Evolutionary conservation across 1,140 invertebrate genomes (phyloP).

Genomic region (Platorchestia sp.): DNA sequence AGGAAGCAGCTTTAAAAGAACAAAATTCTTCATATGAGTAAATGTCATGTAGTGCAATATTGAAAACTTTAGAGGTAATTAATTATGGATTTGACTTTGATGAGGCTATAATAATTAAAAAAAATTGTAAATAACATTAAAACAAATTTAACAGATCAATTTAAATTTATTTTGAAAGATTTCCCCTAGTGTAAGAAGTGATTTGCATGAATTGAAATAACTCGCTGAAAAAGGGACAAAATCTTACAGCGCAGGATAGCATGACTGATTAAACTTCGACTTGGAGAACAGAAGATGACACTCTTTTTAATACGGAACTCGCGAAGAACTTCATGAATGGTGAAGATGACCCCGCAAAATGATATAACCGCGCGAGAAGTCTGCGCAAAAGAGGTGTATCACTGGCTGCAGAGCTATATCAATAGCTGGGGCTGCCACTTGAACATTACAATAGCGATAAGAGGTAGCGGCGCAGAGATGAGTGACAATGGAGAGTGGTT

Average conservation of each 20-base stretch:
- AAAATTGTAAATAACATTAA: too few relatives aligned
- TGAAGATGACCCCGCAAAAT: neutral
- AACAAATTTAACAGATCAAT: too few relatives aligned
- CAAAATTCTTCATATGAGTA: too few relatives aligned
- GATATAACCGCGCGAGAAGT: neutral
- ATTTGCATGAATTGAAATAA: neutral
- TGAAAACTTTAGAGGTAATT: too few relatives aligned
- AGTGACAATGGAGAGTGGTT: slow-evolving; percentile 29
- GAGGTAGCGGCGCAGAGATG: slow-evolving; percentile 16
- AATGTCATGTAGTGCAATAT: too few relatives aligned
- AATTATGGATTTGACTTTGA: too few relatives aligned
- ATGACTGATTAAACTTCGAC: neutral
- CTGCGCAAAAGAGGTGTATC: neutral
- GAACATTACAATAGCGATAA: slow-evolving; percentile 40
- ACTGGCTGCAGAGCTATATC: neutral
- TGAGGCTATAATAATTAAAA: too few relatives aligned
- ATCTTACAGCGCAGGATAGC: neutral
- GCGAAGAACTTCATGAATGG: slow-evolving; percentile 6
- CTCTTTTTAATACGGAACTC: neutral
- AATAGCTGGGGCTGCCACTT: slow-evolving; percentile 17
- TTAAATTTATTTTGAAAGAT: too few relatives aligned
- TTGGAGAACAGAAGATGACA: neutral
- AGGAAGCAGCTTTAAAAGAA: too few relatives aligned
- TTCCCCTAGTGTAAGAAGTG: neutral
- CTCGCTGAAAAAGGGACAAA: neutral